Conservation (phyloP, 2,888 invertebrate genomes). For the Pachymerium ferrugineum region DNA sequence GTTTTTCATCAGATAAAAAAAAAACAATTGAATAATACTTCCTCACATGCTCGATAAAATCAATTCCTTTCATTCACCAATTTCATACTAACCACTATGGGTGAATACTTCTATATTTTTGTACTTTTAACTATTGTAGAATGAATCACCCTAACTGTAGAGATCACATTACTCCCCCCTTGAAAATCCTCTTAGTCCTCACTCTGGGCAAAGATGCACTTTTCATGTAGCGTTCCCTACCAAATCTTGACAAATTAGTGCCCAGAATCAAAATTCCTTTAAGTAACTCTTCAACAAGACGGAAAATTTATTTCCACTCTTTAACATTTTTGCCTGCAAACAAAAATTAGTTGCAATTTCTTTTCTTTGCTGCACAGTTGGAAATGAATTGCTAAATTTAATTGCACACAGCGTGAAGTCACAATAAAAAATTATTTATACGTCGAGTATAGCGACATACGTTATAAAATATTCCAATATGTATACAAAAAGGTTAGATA, state of each 20-base stretch:
- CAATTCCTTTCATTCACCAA: no score
- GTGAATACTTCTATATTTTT: neutral
- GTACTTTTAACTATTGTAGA: neutral
- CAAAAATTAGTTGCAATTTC: slow-evolving; percentile 3
- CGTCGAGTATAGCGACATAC: neutral
- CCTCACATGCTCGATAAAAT: no score
- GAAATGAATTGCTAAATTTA: slow-evolving; percentile 18
- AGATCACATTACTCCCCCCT: slow-evolving; percentile 17
- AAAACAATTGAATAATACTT: no score
- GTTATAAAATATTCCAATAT: slow-evolving; percentile 12
- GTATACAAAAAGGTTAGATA: neutral
- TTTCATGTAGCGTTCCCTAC: neutral
- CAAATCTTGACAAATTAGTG: slow-evolving; percentile 12
- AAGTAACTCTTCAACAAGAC: neutral
- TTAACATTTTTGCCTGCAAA: neutral
- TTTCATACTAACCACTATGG: no score
- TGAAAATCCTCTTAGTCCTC: neutral
- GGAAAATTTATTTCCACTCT: neutral
- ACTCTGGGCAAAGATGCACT: neutral
- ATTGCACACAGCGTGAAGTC: neutral
- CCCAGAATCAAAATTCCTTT: neutral
- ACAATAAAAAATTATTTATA: slow-evolving; percentile 11
- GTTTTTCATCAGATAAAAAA: no score
- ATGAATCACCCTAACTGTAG: slow-evolving; percentile 1
- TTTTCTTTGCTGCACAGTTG: slow-evolving; percentile 4